Percentiles rank a stretch among this genome's conserved stretches.
These are phyloP conservation scores for Limnothrissa miodon DNA, from an alignment of 2,113 vertebrate genomes.

Conservation along the genomic window DNA sequence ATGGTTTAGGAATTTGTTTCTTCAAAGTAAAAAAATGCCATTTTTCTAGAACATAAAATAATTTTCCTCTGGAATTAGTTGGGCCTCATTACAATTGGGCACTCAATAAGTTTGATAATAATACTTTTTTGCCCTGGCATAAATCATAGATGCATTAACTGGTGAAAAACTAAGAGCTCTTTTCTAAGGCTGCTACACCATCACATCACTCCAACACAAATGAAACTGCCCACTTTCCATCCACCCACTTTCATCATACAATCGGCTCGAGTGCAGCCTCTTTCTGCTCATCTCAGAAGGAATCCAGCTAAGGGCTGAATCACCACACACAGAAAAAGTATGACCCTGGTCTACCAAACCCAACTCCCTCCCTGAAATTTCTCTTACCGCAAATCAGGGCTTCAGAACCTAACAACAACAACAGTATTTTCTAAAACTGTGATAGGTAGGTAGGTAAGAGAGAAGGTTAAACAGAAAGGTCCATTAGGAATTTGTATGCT, in stretches of 20 bases:
- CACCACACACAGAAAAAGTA: neutral
- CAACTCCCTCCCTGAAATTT: neutral
- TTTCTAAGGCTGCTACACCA: neutral
- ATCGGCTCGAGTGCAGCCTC: neutral
- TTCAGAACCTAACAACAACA: neutral
- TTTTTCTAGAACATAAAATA: neutral
- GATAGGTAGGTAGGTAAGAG: neutral
- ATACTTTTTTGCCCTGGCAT: neutral
- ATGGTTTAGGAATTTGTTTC: too few relatives aligned
- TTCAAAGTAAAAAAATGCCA: too few relatives aligned
- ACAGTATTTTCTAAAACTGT: neutral
- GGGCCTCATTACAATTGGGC: neutral
- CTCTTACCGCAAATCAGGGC: neutral
- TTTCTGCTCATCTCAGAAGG: neutral
- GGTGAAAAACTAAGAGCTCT: neutral
- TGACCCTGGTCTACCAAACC: neutral
- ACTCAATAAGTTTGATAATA: neutral
- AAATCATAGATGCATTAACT: neutral
- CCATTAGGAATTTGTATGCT: slow-evolving; percentile 4
- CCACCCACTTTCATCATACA: neutral
- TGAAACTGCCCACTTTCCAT: neutral
- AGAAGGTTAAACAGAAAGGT: neutral
- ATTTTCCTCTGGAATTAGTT: neutral
- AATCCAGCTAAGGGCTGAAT: neutral
- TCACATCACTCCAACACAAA: neutral